These are phyloP conservation scores for Artemisiospiza belli DNA, from an alignment of 2,113 vertebrate genomes.

Conservation along the genomic window DNA sequence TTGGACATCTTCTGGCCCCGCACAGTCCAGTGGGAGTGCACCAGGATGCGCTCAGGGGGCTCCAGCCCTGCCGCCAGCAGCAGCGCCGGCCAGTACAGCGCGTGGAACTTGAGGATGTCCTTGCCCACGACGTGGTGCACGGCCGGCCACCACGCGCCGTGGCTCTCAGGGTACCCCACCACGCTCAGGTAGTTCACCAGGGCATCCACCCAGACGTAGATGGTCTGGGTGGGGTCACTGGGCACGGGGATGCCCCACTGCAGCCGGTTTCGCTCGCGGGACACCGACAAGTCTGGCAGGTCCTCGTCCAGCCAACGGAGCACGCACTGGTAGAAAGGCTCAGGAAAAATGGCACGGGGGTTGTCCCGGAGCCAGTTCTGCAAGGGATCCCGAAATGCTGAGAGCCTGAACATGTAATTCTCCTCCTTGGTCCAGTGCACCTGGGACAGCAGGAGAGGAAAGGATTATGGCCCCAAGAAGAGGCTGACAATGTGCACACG, in stretches of 20 bases:
- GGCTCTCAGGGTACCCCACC: constrained; percentile 83
- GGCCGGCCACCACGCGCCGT: constrained; percentile 79
- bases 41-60: constrained; percentile 81
- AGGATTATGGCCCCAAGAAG: background rate
- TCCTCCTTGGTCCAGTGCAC: constrained; percentile 94
- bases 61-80: constrained; percentile 86
- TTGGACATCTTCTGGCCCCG: constrained; percentile 96
- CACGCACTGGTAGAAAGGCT: constrained; percentile 78
- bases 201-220: constrained; percentile 97
- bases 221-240: constrained; percentile 82
- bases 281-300: constrained; percentile 89
- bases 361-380: constrained; percentile 81
- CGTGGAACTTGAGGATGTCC: constrained; percentile 95
- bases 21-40: constrained; percentile 96
- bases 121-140: constrained; percentile 89
- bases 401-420: constrained; percentile 95
- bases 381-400: constrained; percentile 78
- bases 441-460: constrained; percentile 58
- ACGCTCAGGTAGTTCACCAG: constrained; percentile 93
- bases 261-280: constrained; percentile 85
- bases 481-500: background rate
- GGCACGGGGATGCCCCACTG: constrained; percentile 94
- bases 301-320: constrained; percentile 88
- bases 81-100: constrained; percentile 94
- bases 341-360: constrained; percentile 76